Base-by-base conservation (phyloP, 1,140 invertebrate species). In the Gonatopus flavifemur region DNA sequence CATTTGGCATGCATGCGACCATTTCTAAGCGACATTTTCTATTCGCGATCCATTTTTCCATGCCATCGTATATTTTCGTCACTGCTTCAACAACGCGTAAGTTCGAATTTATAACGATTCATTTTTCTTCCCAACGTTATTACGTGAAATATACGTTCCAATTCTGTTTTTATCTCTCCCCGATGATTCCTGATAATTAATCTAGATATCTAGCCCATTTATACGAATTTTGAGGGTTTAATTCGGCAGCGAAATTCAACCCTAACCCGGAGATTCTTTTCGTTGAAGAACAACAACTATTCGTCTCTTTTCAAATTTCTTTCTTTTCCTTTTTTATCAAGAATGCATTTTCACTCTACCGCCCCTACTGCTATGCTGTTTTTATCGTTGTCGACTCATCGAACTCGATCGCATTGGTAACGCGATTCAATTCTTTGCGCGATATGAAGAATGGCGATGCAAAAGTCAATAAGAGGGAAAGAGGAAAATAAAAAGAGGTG, bases 1-100 rank as follows among this genome's bases (percentile, higher is more conserved):
- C 46, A 60, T 66, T 72, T 69, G 44, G 40, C 59, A 72, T 72
- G 65, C 65, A 72, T 70, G 67, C 42, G 55, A 52, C 59, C 62
- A 72, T 72, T 72, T 67, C 62, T 70, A 70, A 68, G 70, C 67
- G 60, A 64, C 50, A 51, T 30, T 57, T 49, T 28, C 45, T 56
- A 52, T 51, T 24, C 32, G 16, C 20, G 20, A 40, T 21, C 19
- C 10, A 40, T 40, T 40, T 6, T 40, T 32, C n/a, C 7, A 32
- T 15, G 8, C 16, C 31, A 7, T 37, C n/a, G 19, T 10, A 18
- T 9, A 16, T 37, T 16, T 37, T 10, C 12, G 19, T n/a, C 16
- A 16, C n/a, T 18, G 12, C 13, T 37, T 37, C 9, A 37, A n/a
- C n/a, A n/a, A n/a, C n/a, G n/a, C 19, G 18, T 16, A 18, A 10